phyloP scores from a whole-genome alignment of 2,797 vertebrate species.

The Anabas testudineus region DNA sequence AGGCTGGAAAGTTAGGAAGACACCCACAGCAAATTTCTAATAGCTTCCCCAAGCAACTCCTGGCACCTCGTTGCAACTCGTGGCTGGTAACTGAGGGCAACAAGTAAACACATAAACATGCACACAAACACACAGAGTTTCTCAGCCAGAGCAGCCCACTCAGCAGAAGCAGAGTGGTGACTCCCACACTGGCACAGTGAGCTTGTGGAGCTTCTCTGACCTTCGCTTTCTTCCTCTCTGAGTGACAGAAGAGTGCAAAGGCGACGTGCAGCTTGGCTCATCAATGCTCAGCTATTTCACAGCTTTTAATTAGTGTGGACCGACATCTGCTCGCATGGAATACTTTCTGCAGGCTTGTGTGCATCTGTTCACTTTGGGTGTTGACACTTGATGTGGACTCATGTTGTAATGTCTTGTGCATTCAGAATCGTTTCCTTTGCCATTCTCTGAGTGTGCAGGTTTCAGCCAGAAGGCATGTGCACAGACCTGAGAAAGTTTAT shows the following conservation, averaged over 20 bases:
- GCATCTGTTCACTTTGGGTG: constrained; percentile 12
- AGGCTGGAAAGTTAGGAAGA: not conserved
- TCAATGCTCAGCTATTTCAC: constrained; percentile 36
- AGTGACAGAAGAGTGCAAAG: constrained; percentile 36
- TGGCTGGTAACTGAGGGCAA: constrained; percentile 45
- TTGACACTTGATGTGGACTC: not conserved
- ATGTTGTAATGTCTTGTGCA: not conserved
- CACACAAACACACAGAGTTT: constrained; percentile 9
- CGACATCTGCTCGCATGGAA: constrained; percentile 9
- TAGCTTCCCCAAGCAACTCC: constrained; percentile 20
- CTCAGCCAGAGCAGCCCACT: constrained; percentile 37
- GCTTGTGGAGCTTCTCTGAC: constrained; percentile 49
- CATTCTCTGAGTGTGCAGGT: constrained; percentile 70
- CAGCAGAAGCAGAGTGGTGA: constrained; percentile 49
- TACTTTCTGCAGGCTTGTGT: constrained; percentile 25
- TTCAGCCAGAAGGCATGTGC: constrained; percentile 84
- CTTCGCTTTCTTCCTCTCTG: constrained; percentile 51
- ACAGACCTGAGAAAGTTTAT: constrained; percentile 87
- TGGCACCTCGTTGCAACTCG: constrained; percentile 23
- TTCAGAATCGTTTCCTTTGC: not conserved
- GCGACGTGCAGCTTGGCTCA: constrained; percentile 31
- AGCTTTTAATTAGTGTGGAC: constrained; percentile 55
- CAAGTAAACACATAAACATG: constrained; percentile 53
- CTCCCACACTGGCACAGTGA: constrained; percentile 26
- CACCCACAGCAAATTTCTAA: constrained; percentile 16